Evolutionary conservation across 2,888 invertebrate species (phyloP), one percentile per base, ranked within the genome.

Genomic region (Lycocerus yunnanus): DNA sequence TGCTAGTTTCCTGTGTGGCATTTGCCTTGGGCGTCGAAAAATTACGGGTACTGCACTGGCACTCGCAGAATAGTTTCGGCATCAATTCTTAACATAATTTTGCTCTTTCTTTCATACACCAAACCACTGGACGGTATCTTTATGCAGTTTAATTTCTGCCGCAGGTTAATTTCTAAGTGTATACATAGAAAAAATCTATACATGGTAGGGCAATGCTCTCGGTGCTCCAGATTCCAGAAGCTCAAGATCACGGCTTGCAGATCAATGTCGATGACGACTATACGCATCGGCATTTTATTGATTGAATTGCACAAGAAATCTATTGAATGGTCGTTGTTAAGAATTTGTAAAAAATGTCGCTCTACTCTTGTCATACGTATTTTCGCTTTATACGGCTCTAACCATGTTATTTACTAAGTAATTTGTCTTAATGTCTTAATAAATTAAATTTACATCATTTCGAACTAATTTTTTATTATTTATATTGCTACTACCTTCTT

Each of bases 221-320:
- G 58, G 76, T 78, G 78, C 78, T 78, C 78, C 72, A 78, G 75
- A 78, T 78, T 76, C 78, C 72, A 69, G 74, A 66, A 74, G 74
- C 76, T 74, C 76, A 76, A 76, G 76, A 76, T 76, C 76, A 74
- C 74, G 76, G 76, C 58, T 76, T 59, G 67, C 65, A 73, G 70
- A 73, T 72, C 73, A 74, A 74, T 74, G 74, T 71, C 76, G 73
- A 70, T 73, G 74, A 20, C 63, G 69, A 69, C 74, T 71, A 72
- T 74, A 76, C 73, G 74, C 76, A 74, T 76, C 74, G 76, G 76
- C 66, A 76, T 76, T 66, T 73, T 69, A 74, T 74, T 76, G 76
- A 76, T 76, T 76, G 76, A 76, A 72, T 72, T 72, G 69, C 74
- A 68, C 72, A 70, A 75, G 73, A 73, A 72, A 73, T 73, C 60